Conservation (phyloP, 1,140 invertebrate genomes). For the Atopsyche davidsoni region DNA sequence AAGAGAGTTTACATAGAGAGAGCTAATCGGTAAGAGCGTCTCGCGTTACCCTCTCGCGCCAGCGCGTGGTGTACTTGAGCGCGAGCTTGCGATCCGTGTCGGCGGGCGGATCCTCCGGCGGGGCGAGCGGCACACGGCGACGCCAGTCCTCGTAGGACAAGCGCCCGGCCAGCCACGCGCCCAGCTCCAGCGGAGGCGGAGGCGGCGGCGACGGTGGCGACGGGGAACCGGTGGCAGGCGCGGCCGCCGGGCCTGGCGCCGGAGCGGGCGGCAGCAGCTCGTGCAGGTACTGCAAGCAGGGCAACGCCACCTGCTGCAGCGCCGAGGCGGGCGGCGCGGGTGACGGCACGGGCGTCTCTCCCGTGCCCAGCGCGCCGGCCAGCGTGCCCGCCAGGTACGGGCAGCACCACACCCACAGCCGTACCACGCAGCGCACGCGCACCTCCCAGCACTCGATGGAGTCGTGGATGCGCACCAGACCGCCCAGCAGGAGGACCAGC, state of each 20-base stretch:
- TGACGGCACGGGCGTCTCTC: conserved; percentile 8
- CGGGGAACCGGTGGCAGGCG: conserved; percentile 1
- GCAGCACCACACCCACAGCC: conserved; percentile 48
- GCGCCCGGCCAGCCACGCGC: conserved; percentile 41
- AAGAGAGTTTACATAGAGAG: too few species aligned
- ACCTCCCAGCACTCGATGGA: conserved; percentile 84
- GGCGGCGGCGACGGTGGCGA: conserved; percentile 29
- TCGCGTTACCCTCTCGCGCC: conserved; percentile 40
- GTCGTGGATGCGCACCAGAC: conserved; percentile 85
- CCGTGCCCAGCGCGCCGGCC: conserved; percentile 33
- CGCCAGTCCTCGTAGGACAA: conserved; percentile 41
- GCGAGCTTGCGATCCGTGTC: conserved; percentile 36
- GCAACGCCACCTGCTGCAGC: conserved; percentile 45
- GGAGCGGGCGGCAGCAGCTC: conserved; percentile 41
- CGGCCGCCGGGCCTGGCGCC: conserved; percentile 15
- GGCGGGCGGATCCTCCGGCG: conserved; percentile 20
- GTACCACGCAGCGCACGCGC: conserved; percentile 80
- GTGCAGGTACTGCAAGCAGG: conserved; percentile 47
- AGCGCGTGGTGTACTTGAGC: conserved; percentile 39
- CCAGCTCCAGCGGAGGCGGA: conserved; percentile 39
- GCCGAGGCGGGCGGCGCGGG: conserved; percentile 33
- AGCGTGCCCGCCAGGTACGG: conserved; percentile 43
- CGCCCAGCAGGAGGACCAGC: conserved; percentile 80
- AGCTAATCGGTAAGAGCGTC: too few species aligned
- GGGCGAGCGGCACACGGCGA: conserved; percentile 30